Evolutionary conservation across 2,797 vertebrate species (phyloP), one percentile per base, ranked within the genome.

Genomic region (Bradypus variegatus): DNA sequence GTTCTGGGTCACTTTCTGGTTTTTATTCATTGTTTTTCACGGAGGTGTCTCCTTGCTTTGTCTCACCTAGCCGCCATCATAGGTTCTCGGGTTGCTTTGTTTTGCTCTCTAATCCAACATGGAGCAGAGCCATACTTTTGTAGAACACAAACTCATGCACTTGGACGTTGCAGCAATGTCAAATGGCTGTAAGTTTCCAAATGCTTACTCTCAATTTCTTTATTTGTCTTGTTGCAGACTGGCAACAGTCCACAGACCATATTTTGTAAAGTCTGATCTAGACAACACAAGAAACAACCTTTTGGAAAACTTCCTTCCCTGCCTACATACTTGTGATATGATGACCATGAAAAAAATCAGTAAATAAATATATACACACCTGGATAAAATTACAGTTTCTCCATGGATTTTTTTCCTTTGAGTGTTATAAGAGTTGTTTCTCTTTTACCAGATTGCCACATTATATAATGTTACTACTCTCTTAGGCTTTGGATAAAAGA

Each of bases 381-480:
- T 79, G 69, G 85, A 83, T 69, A 88, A 86, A 95, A 89, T 85
- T 45, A 87, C 13, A 88, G 48, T 81, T 83, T 86, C 62, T 67
- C n/a, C 48, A 76, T 31, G 62, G 11, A n/a, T 25, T 5, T 73
- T 86, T 86, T 85, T 48, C 65, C 64, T 90, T 45, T 72, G 69
- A 92, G 58, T 25, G 31, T 23, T 62, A 33, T 45, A 83, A 84
- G 55, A 38, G 58, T 4, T 36, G 45, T 73, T 94, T 92, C 67
- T 92, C 31, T 19, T 4, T 81, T 77, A 62, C 60, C 89, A 89
- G 75, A 92, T 38, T n/a, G 55, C 50, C 50, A 55, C 41, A 36
- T 86, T 60, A 86, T 86, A 80, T 77, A 92, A 92, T 55, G 73
- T 82, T 86, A 89, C 48, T 90, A 58, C 87, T 94, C 91, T 91